phyloP scores from a whole-genome alignment of 2,888 invertebrate species.

The Lepetodrilus schrolli region DNA sequence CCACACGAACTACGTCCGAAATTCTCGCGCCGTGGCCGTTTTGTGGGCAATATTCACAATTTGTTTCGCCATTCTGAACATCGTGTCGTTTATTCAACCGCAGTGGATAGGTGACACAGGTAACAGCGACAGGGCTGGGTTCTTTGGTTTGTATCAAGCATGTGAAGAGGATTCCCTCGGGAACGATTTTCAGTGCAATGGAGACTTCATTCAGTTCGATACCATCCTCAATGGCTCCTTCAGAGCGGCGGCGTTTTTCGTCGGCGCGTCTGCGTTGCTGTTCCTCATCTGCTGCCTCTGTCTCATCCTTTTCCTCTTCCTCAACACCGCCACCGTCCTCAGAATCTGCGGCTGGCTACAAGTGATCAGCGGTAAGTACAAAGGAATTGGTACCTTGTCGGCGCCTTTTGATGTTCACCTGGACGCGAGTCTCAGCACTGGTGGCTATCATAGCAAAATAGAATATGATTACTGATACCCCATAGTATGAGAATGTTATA shows the following conservation, averaged over 20 bases:
- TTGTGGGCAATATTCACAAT: slow-evolving; percentile 98
- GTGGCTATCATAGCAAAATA: no score
- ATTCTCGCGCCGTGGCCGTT: slow-evolving; percentile 88
- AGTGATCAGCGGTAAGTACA: slow-evolving; percentile 88
- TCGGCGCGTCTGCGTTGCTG: slow-evolving; percentile 87
- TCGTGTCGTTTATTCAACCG: slow-evolving; percentile 95
- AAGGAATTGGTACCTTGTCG: background rate
- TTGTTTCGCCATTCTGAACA: slow-evolving; percentile 95
- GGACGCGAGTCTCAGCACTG: no score
- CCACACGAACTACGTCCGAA: slow-evolving; percentile 73
- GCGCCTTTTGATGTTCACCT: slow-evolving; percentile 10
- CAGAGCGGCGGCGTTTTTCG: slow-evolving; percentile 90
- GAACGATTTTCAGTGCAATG: slow-evolving; percentile 82
- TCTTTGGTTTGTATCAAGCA: slow-evolving; percentile 93
- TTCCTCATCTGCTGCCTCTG: slow-evolving; percentile 89
- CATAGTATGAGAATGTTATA: no score
- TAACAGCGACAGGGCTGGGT: slow-evolving; percentile 87
- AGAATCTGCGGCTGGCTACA: slow-evolving; percentile 96
- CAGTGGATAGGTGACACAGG: slow-evolving; percentile 76
- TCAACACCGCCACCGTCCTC: slow-evolving; percentile 92
- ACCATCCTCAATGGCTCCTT: slow-evolving; percentile 88
- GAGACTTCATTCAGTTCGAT: slow-evolving; percentile 82
- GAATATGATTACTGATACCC: no score
- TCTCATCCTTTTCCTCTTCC: slow-evolving; percentile 93
- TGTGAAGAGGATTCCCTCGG: slow-evolving; percentile 81